Conservation (phyloP, 2,797 vertebrate species). For the Chelon auratus region DNA sequence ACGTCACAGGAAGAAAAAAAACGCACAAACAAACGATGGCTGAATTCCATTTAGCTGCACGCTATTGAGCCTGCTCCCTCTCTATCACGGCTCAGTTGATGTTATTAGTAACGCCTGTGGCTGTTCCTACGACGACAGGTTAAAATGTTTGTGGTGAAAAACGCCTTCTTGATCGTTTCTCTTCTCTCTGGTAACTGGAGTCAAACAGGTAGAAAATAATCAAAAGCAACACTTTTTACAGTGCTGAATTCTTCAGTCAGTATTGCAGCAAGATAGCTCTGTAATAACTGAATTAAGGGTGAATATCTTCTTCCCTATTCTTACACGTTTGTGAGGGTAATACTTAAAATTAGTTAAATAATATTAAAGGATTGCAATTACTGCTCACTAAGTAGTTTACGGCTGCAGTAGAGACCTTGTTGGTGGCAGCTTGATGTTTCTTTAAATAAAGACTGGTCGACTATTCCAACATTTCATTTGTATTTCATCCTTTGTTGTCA, state of each 20-base stretch:
- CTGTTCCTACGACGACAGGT: background rate
- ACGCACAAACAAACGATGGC: slow-evolving; percentile 16
- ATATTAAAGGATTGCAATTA: slow-evolving; percentile 3
- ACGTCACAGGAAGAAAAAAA: slow-evolving; percentile 7
- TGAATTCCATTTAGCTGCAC: slow-evolving; percentile 40
- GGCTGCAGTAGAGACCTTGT: slow-evolving; percentile 8
- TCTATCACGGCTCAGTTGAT: background rate
- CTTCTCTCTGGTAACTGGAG: background rate
- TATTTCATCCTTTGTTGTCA: slow-evolving; percentile 1
- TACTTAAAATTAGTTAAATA: slow-evolving; percentile 9
- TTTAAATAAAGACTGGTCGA: background rate
- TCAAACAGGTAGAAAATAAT: background rate
- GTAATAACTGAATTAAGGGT: background rate
- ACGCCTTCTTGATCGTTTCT: background rate
- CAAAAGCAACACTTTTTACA: background rate
- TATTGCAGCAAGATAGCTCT: background rate
- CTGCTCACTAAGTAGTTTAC: background rate
- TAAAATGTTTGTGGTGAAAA: background rate
- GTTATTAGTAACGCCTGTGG: background rate
- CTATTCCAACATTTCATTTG: background rate
- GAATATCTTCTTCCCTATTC: background rate
- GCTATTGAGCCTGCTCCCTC: background rate
- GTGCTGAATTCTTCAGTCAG: slow-evolving; percentile 15
- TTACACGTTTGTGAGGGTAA: slow-evolving; percentile 2
- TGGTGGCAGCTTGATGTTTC: background rate